phyloP scores from a whole-genome alignment of 92 coral and sea anemone genomes.

The Montipora capitata region DNA sequence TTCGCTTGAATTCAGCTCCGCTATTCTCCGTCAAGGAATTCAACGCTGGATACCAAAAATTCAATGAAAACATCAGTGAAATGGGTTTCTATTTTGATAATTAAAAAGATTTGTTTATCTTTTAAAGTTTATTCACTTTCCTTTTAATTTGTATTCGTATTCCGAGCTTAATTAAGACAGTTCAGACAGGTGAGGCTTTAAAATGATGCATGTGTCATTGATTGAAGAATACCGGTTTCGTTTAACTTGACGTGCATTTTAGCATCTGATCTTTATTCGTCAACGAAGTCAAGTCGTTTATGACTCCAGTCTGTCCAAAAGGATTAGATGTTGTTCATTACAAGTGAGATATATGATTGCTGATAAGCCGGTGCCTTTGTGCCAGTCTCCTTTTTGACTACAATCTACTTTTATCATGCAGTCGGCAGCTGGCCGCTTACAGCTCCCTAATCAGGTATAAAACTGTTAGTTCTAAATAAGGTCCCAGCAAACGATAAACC shows the following conservation, averaged over 20 bases:
- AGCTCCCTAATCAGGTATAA: not conserved
- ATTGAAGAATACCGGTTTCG: not conserved
- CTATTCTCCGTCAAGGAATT: not conserved
- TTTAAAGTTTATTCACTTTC: not conserved
- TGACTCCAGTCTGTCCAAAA: not conserved
- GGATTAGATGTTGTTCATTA: not conserved
- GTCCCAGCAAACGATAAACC: not conserved
- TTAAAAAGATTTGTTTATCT: not conserved
- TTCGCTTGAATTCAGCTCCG: too few species aligned
- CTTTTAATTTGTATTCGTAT: not conserved
- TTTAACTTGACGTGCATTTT: not conserved
- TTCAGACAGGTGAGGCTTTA: not conserved
- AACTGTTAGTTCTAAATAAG: slow-evolving; percentile 20
- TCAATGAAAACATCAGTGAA: not conserved
- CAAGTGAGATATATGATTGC: not conserved
- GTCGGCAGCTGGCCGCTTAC: slow-evolving; percentile 2
- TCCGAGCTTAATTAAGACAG: not conserved
- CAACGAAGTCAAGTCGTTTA: not conserved
- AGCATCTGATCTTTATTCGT: not conserved
- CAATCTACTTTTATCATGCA: not conserved
- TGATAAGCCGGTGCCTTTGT: not conserved
- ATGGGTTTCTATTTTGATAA: not conserved
- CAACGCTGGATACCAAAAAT: not conserved
- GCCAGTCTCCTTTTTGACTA: not conserved
- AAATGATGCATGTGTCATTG: slow-evolving; percentile 12